Evolutionary conservation across 2,113 vertebrate species (phyloP), one percentile per base, ranked within the genome.

Genomic region (Onychorhynchus coronatus): DNA sequence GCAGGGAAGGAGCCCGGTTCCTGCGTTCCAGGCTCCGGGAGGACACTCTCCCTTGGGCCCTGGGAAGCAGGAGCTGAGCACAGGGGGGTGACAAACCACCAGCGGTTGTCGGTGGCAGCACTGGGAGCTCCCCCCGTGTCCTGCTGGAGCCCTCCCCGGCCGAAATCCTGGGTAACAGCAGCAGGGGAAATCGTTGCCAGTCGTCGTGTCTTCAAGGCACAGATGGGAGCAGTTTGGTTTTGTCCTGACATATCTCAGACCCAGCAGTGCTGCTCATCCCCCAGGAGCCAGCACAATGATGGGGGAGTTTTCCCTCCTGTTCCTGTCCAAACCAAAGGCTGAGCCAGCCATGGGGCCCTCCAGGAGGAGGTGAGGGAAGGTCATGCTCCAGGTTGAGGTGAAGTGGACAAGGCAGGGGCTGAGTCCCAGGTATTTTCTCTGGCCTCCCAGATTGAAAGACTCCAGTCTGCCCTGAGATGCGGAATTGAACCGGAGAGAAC

Each of bases 241-340:
- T 79, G 78, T 27, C 44, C 92, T 95, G 91, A 80, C 95, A 78
- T 65, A 53, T 61, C 83, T 61, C 83, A 28, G 47, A 75, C 18
- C 28, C 35, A 23, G 50, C 23, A 59, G 77, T 22, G 81, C 73
- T 91, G 95, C 96, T 96, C 79, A 72, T 92, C 61, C 12, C 72
- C 88, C 85, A n/a, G 71, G 25, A 96, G 71, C 87, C 91, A 39
- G 62, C 41, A 9, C 3, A 12, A 25, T 41, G 70, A 72, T 65
- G 49, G 39, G 76, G 0, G 44, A 73, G 70, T 52, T 85, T 66
- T 71, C 22, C 71, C 55, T 75, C 50, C 68, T 80, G 56, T 74
- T 84, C 61, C 6, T 42, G 37, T 53, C 18, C 77, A 93, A 95
- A 95, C 93, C 96, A 97, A 97, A 97, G 97, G 93, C 15, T 27